Conservation (phyloP, 2,888 invertebrate species). For the Cephalotes varians region DNA sequence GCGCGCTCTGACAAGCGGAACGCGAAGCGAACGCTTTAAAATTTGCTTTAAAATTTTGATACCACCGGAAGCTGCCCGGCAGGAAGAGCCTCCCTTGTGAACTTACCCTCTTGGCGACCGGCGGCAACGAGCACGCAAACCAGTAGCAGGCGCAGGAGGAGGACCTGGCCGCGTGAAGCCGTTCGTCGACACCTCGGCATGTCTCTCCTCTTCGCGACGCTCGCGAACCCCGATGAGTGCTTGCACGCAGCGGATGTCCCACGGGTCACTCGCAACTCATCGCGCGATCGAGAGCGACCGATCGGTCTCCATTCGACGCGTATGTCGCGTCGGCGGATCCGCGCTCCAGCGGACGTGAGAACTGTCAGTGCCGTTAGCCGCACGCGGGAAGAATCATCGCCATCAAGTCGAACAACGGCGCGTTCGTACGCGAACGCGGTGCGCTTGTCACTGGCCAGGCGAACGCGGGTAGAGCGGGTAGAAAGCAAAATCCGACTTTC, state of each 20-base stretch:
- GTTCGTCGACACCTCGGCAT: conserved; percentile 51
- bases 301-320: conserved; percentile 33
- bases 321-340: conserved; percentile 26
- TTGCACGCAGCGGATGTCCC: not conserved
- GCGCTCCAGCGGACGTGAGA: not conserved
- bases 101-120: conserved; percentile 64
- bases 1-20: conserved; percentile 53
- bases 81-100: not conserved
- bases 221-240: conserved; percentile 1
- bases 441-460: conserved; percentile 71
- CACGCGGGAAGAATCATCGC: conserved; percentile 15
- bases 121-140: conserved; percentile 43
- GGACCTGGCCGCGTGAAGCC: conserved; percentile 8
- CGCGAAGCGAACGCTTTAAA: conserved; percentile 27
- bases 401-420: conserved; percentile 2
- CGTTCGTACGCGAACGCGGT: conserved; percentile 68
- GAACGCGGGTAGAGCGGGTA: conserved; percentile 72
- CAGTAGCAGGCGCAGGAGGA: conserved; percentile 60
- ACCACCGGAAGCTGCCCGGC: not conserved
- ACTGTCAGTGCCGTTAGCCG: conserved; percentile 37
- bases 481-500: conserved; percentile 86
- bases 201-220: conserved; percentile 34
- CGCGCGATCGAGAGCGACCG: conserved; percentile 3
- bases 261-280: conserved; percentile 35
- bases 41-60: not conserved